Evolutionary conservation across 2,113 vertebrate genomes (phyloP), one percentile per base, ranked within the genome.

Genomic region (Beaufortia kweichowensis): DNA sequence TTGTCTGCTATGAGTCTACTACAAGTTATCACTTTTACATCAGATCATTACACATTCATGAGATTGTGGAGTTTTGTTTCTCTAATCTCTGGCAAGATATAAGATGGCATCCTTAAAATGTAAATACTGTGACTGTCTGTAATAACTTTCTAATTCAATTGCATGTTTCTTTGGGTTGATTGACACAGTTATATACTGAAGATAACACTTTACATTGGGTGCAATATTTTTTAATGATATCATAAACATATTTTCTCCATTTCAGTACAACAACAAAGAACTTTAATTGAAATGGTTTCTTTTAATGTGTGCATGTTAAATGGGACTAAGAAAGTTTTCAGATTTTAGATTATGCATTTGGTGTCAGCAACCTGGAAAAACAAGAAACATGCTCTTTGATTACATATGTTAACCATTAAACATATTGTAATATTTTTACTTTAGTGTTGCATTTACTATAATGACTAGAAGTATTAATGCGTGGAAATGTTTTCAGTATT

Each of bases 91-190:
- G 11, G 35, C 35, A 39, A 39, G 35, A 10, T 11, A 39, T 39
- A 39, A 10, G 31, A 33, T 3, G 41, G 11, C n/a, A n/a, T 46
- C 41, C 10, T 19, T 53, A 21, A 6, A 53, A 21, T 64, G 62
- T 64, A 64, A 41, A 64, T n/a, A 12, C 2, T 35, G 1, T 35
- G 24, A 6, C 24, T 1, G 39, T 6, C 43, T 69, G 19, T 55
- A 19, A 10, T 35, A 26, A 28, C 43, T 43, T 33, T 66, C 39
- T 28, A 33, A 21, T 33, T 41, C 43, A 53, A 72, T 1, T 28
- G 69, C 69, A 72, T 72, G 69, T 39, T 53, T 35, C 15, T 46
- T 46, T 14, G 4, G 41, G 23, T 66, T 46, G 39, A 66, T 46
- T 66, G 7, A 29, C 2, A 10, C 9, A 46, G 65, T 50, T 11